Conservation (phyloP, 2,113 vertebrate species). For the Bambusicola thoracicus region DNA sequence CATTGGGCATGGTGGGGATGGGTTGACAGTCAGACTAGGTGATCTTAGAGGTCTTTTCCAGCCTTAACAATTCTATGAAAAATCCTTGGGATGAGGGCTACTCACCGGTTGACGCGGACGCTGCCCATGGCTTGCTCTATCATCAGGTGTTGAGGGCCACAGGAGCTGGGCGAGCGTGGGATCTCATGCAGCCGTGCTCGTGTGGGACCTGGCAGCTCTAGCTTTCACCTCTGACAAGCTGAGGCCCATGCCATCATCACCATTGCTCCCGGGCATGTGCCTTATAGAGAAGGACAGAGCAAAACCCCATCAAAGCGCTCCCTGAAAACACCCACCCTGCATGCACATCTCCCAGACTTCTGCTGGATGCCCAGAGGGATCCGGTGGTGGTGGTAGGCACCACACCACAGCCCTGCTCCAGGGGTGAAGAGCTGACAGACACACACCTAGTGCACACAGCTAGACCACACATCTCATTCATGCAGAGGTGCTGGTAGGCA, state of each 20-base stretch:
- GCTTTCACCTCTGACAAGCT: not conserved
- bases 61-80: not conserved
- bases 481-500: rapidly evolving
- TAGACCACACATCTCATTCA: rapidly evolving
- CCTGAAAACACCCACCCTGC: not conserved
- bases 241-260: not conserved
- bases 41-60: no score
- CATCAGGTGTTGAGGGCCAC: slow-evolving; percentile 16
- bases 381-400: not conserved
- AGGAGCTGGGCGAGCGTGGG: not conserved
- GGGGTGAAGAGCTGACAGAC: not conserved
- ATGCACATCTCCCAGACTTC: not conserved
- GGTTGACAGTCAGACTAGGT: no score
- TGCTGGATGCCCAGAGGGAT: not conserved
- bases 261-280: not conserved
- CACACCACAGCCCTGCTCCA: rapidly evolving
- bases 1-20: no score
- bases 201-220: not conserved
- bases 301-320: not conserved
- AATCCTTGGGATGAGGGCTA: not conserved
- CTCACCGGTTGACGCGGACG: slow-evolving; percentile 72
- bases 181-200: slow-evolving; percentile 32
- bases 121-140: slow-evolving; percentile 72
- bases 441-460: rapidly evolving
- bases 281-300: slow-evolving; percentile 24